Evolutionary conservation across 2,888 invertebrate genomes (phyloP).

Genomic region (Trisateles emortualis): DNA sequence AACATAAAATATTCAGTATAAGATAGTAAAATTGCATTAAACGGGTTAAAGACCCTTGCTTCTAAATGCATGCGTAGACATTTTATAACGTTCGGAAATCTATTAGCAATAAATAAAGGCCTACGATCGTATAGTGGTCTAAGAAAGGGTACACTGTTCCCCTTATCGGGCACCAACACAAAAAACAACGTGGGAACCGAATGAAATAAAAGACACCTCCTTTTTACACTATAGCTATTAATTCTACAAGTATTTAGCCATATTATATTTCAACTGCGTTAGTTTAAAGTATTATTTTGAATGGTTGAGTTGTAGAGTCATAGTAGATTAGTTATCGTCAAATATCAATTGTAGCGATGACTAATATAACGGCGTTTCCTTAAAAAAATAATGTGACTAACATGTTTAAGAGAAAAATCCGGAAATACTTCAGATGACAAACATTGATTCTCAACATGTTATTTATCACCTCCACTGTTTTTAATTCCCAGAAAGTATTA

Average conservation of each 20-base stretch:
- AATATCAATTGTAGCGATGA: conserved; percentile 40
- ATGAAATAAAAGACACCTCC: conserved; percentile 78
- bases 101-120: conserved; percentile 84
- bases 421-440: conserved; percentile 49
- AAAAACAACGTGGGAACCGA: conserved; percentile 85
- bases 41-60: conserved; percentile 59
- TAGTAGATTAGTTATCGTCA: conserved; percentile 27
- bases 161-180: conserved; percentile 81
- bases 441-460: conserved; percentile 28
- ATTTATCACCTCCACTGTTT: conserved; percentile 28
- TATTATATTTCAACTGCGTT: conserved; percentile 60
- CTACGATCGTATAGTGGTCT: conserved; percentile 76
- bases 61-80: conserved; percentile 72
- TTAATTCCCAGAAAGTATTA: conserved; percentile 27
- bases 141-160: conserved; percentile 84
- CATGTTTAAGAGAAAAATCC: conserved; percentile 39
- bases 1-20: conserved; percentile 32
- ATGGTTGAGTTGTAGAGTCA: conserved; percentile 11
- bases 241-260: conserved; percentile 66
- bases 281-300: conserved; percentile 37
- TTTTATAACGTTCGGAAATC: conserved; percentile 77
- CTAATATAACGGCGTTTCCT: conserved; percentile 41
- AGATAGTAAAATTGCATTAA: conserved; percentile 54
- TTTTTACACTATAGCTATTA: conserved; percentile 72
- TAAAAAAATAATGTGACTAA: conserved; percentile 48